phyloP scores from a whole-genome alignment of 2,113 vertebrate genomes.

The Erythrocebus patas region DNA sequence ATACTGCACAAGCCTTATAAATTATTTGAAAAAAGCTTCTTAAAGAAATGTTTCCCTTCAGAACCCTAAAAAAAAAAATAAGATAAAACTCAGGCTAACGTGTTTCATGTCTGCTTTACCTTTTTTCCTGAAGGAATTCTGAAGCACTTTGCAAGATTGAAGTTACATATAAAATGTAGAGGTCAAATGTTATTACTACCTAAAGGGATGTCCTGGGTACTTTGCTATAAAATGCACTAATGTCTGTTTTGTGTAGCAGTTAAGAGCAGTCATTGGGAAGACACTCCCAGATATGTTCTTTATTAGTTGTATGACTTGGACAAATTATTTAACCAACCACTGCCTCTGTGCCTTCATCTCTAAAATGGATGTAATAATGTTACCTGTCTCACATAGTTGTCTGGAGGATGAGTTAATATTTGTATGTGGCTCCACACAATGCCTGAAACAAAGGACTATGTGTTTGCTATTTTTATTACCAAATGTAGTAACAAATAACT shows the following conservation, averaged over 20 bases:
- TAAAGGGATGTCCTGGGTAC: background rate
- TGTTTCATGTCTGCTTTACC: background rate
- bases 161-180: background rate
- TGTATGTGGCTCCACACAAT: background rate
- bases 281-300: background rate
- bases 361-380: background rate
- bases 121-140: conserved; percentile 35
- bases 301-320: background rate
- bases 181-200: background rate
- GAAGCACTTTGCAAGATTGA: conserved; percentile 6
- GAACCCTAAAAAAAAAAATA: conserved; percentile 47
- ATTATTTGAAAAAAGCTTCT: conserved; percentile 58
- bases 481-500: background rate
- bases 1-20: conserved; percentile 42
- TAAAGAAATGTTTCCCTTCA: conserved; percentile 59
- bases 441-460: background rate
- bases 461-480: background rate
- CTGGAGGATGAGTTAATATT: background rate
- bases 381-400: background rate
- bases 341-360: background rate
- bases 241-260: background rate
- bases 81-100: conserved; percentile 29
- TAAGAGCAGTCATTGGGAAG: background rate
- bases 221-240: background rate
- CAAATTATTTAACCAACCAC: background rate